A percentile compares a stretch with the other conserved stretches of the same genome.
Evolutionary conservation across 2,888 invertebrate genomes (phyloP).

Genomic region (Acanthopleura granulata): DNA sequence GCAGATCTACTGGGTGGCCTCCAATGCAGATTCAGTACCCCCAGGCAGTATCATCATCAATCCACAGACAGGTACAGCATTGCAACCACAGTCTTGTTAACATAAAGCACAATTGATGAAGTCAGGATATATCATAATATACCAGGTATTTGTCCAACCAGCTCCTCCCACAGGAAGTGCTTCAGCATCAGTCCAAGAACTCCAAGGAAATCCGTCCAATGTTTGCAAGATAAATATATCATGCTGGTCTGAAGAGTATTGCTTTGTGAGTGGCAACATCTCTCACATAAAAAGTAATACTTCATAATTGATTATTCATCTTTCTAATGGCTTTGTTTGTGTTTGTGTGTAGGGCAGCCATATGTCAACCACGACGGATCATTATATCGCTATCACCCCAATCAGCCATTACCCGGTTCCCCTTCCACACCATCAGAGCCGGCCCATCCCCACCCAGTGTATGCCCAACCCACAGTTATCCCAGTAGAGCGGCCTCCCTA

Average conservation of each 20-base stretch:
- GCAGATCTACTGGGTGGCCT: slow-evolving; percentile 81
- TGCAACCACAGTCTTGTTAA: too few relatives aligned
- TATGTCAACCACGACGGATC: slow-evolving; percentile 83
- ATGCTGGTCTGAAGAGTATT: too few relatives aligned
- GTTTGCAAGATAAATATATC: neutral
- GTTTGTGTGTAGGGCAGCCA: slow-evolving; percentile 74
- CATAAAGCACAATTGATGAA: too few relatives aligned
- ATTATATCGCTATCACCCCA: slow-evolving; percentile 83
- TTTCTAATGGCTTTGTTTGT: neutral
- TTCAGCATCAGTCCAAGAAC: too few relatives aligned
- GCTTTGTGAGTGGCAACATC: too few relatives aligned
- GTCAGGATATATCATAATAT: too few relatives aligned
- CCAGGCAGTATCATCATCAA: slow-evolving; percentile 90
- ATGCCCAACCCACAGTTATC: slow-evolving; percentile 15
- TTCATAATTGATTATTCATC: too few relatives aligned
- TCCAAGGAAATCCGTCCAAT: neutral
- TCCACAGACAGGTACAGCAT: slow-evolving; percentile 73
- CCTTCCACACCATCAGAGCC: slow-evolving; percentile 3
- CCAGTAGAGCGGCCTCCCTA: slow-evolving; percentile 2
- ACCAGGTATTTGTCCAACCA: too few relatives aligned
- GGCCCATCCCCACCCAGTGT: neutral
- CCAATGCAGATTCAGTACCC: slow-evolving; percentile 87
- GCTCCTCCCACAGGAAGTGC: too few relatives aligned
- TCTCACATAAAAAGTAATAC: too few relatives aligned
- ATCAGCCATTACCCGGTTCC: slow-evolving; percentile 40